Conservation (phyloP, 2,797 vertebrate genomes). For the Orientallactaga sibirica region DNA sequence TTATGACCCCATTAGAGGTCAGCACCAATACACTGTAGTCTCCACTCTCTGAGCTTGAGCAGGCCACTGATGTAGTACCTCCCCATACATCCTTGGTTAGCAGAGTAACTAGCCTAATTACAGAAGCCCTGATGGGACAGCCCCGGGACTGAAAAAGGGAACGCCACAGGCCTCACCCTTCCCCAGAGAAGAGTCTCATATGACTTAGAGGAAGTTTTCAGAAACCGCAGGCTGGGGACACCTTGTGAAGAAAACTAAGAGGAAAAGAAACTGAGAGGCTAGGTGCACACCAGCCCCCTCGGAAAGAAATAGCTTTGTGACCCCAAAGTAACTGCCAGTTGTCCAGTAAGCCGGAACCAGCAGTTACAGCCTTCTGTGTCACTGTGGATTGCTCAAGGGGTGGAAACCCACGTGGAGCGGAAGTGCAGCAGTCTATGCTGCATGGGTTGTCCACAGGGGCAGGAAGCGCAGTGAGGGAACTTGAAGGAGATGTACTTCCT, state of each 20-base stretch:
- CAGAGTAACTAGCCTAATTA: not conserved
- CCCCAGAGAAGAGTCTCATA: not conserved
- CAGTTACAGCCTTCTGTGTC: rapidly evolving
- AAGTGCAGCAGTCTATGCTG: too few species aligned
- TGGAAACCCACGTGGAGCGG: rapidly evolving
- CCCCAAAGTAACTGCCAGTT: not conserved
- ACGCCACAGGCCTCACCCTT: not conserved
- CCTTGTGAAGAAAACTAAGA: not conserved
- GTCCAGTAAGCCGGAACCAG: rapidly evolving
- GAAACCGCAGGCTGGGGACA: not conserved
- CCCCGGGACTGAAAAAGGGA: not conserved
- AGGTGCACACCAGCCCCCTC: not conserved
- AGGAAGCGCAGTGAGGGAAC: not conserved
- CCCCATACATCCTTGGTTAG: not conserved
- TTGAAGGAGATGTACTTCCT: not conserved
- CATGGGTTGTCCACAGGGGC: rapidly evolving
- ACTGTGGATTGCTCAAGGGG: too few species aligned
- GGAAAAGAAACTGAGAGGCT: not conserved
- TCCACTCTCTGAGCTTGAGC: rapidly evolving
- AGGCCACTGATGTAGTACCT: rapidly evolving
- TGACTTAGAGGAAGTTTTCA: slow-evolving; percentile 60
- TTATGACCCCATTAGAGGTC: not conserved
- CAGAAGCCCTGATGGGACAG: not conserved
- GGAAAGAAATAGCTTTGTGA: not conserved
- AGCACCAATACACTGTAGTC: not conserved